phyloP scores from a whole-genome alignment of 2,888 invertebrate genomes.

The Spialia ferax region DNA sequence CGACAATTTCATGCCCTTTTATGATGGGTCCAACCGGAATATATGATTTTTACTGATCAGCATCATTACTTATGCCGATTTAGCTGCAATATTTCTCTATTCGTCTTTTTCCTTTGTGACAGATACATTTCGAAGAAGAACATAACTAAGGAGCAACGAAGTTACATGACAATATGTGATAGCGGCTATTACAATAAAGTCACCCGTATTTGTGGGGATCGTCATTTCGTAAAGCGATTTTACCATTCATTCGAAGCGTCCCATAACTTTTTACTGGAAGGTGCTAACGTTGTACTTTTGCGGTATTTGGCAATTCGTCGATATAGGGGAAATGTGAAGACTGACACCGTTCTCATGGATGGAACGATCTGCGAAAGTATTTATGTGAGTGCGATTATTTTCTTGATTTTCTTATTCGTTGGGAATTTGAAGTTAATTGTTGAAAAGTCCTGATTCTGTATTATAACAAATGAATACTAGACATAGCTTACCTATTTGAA shows the following conservation, averaged over 20 bases:
- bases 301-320: conserved; percentile 86
- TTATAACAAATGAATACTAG: too few species aligned
- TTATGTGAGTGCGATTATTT: conserved; percentile 80
- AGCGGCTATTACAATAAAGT: conserved; percentile 85
- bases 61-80: too few species aligned
- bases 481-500: too few species aligned
- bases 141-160: conserved; percentile 79
- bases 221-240: conserved; percentile 73
- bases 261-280: conserved; percentile 87
- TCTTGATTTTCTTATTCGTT: too few species aligned
- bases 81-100: too few species aligned
- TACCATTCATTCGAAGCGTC: conserved; percentile 82
- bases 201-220: conserved; percentile 76
- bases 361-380: conserved; percentile 87
- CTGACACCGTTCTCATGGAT: conserved; percentile 86
- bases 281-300: conserved; percentile 87
- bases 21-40: too few species aligned
- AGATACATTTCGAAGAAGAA: conserved; percentile 77
- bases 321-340: conserved; percentile 83
- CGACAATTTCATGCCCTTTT: too few species aligned
- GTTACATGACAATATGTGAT: conserved; percentile 84
- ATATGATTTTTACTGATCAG: too few species aligned
- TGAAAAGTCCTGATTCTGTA: too few species aligned
- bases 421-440: not conserved
- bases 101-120: conserved; percentile 45